A percentile compares a stretch with the other conserved stretches of the same genome.
Evolutionary conservation across 2,797 vertebrate species (phyloP).

Genomic region (Acanthurus lineatus): DNA sequence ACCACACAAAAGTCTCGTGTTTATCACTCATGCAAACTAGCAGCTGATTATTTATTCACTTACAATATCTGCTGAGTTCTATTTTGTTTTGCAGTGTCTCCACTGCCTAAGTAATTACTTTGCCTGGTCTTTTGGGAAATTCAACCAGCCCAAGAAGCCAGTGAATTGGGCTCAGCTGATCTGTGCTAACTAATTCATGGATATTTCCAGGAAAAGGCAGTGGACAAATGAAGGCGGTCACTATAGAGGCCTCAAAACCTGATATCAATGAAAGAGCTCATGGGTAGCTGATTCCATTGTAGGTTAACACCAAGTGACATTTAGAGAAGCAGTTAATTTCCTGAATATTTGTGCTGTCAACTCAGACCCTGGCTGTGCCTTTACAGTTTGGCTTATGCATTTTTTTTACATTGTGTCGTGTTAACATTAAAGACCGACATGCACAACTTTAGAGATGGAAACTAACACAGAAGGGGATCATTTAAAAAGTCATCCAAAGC

Average conservation of each 20-base stretch:
- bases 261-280: conserved; percentile 47
- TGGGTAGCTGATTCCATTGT: conserved; percentile 41
- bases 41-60: not conserved
- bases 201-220: conserved; percentile 62
- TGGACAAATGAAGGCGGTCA: conserved; percentile 49
- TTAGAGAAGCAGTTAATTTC: conserved; percentile 37
- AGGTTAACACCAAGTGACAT: conserved; percentile 57
- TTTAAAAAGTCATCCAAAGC: not conserved
- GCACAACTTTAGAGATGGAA: not conserved
- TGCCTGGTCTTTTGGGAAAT: conserved; percentile 15
- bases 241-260: conserved; percentile 27
- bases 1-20: too few relatives aligned
- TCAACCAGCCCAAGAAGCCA: conserved; percentile 17
- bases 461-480: not conserved
- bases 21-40: not conserved
- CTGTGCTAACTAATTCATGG: conserved; percentile 69
- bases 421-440: not conserved
- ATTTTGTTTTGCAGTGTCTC: conserved; percentile 13
- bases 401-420: not conserved
- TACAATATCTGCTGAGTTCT: not conserved
- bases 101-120: conserved; percentile 21
- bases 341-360: conserved; percentile 27
- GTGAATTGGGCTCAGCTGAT: conserved; percentile 53
- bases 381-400: conserved; percentile 1
- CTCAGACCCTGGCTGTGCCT: conserved; percentile 8